These are phyloP conservation scores for Holothuria leucospilota DNA, from an alignment of 53 echinoderm and acorn worm species.

Conservation along the genomic window DNA sequence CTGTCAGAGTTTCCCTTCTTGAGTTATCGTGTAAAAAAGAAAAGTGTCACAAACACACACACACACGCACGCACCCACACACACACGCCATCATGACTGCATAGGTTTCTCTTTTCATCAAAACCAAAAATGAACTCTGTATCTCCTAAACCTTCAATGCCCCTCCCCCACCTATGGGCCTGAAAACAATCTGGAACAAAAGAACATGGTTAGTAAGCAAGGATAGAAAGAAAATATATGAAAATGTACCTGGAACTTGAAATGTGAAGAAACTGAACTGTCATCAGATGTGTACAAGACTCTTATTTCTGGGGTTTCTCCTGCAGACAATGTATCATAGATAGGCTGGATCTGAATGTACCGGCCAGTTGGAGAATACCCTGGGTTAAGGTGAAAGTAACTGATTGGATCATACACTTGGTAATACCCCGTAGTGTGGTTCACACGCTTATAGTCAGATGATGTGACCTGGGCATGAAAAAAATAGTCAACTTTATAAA, in stretches of 20 bases:
- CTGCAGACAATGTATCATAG: not conserved
- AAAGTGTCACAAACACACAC: too few relatives aligned
- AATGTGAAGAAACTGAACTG: not conserved
- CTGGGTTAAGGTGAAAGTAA: slow-evolving; percentile 68
- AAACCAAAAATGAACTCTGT: too few relatives aligned
- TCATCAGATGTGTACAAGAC: slow-evolving; percentile 32
- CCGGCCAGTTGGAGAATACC: slow-evolving; percentile 81
- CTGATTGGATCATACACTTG: slow-evolving; percentile 65
- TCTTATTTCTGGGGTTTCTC: not conserved
- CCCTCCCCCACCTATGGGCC: too few relatives aligned
- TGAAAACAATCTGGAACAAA: too few relatives aligned
- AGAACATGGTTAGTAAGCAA: too few relatives aligned
- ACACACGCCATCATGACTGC: too few relatives aligned
- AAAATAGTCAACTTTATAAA: not conserved
- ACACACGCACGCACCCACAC: too few relatives aligned
- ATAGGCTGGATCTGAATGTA: slow-evolving; percentile 81
- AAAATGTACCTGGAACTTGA: slow-evolving; percentile 27
- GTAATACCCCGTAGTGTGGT: slow-evolving; percentile 27
- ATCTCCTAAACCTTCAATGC: too few relatives aligned
- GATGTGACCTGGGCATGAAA: slow-evolving; percentile 58
- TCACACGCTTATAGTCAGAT: slow-evolving; percentile 60
- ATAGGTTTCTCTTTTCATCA: too few relatives aligned
- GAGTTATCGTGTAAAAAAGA: too few relatives aligned
- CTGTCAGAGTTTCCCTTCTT: too few relatives aligned
- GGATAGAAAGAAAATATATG: too few relatives aligned